Percentiles rank a stretch among this genome's conserved stretches.
These are phyloP conservation scores for Columba guinea DNA, from an alignment of 2,797 vertebrate genomes.

Conservation along the genomic window DNA sequence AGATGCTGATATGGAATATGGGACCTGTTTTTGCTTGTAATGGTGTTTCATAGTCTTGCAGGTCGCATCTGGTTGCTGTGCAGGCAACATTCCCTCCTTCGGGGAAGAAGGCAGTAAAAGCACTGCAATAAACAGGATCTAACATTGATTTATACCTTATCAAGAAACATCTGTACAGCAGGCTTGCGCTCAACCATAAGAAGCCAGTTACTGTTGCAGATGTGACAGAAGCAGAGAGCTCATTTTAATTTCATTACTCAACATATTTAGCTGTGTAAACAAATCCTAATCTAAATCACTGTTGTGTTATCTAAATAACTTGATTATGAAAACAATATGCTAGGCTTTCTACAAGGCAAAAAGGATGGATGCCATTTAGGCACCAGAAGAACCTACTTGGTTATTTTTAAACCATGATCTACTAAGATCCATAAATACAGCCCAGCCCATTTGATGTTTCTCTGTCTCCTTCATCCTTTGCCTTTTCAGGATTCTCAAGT, in stretches of 20 bases:
- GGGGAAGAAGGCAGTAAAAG: conserved; percentile 38
- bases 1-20: conserved; percentile 24
- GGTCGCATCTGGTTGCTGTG: conserved; percentile 58
- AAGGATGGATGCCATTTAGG: neutral
- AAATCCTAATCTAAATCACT: conserved; percentile 53
- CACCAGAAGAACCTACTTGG: neutral
- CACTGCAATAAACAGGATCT: conserved; percentile 14
- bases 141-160: conserved; percentile 58
- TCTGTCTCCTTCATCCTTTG: neutral
- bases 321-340: conserved; percentile 46
- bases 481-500: neutral
- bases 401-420: neutral
- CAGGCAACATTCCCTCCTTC: conserved; percentile 30
- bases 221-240: conserved; percentile 53
- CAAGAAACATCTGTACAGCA: conserved; percentile 62
- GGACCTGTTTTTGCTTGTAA: conserved; percentile 5
- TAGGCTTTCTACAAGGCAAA: neutral
- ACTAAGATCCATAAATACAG: neutral
- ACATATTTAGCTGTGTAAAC: conserved; percentile 65
- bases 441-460: neutral
- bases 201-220: conserved; percentile 54
- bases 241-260: conserved; percentile 64
- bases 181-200: neutral
- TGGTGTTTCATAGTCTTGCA: conserved; percentile 33
- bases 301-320: conserved; percentile 54